These are phyloP conservation scores for Drosophila dives DNA, from an alignment of 2,888 invertebrate species.

Conservation along the genomic window DNA sequence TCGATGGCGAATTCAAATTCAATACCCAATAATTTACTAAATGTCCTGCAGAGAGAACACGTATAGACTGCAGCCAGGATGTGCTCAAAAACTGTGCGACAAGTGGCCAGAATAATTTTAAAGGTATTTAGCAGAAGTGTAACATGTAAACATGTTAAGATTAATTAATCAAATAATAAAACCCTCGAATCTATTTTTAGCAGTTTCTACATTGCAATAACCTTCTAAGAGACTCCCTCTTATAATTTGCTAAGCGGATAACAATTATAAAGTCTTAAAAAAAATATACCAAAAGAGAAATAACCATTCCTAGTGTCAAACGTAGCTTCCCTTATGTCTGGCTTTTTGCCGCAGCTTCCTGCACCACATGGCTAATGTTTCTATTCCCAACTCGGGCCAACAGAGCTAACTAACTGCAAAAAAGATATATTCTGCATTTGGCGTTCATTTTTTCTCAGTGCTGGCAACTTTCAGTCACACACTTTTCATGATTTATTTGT, in stretches of 20 bases:
- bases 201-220: background rate
- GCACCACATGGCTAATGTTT: background rate
- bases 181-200: background rate
- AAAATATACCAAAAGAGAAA: background rate
- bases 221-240: background rate
- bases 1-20: slow-evolving; percentile 21
- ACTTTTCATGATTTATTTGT: slow-evolving; percentile 64
- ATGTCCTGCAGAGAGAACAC: background rate
- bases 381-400: background rate
- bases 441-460: slow-evolving; percentile 2
- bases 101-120: background rate
- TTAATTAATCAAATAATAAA: background rate
- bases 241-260: background rate
- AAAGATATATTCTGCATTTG: slow-evolving; percentile 6
- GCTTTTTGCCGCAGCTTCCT: background rate
- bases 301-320: background rate
- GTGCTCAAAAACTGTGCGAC: background rate
- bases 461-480: slow-evolving; percentile 23
- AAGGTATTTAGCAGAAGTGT: background rate
- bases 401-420: background rate
- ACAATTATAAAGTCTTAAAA: background rate
- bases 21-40: slow-evolving; percentile 8
- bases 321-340: background rate
- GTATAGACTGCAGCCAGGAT: background rate
- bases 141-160: background rate